Conservation (phyloP, 2,113 vertebrate species). For the Chaetops frenatus region DNA sequence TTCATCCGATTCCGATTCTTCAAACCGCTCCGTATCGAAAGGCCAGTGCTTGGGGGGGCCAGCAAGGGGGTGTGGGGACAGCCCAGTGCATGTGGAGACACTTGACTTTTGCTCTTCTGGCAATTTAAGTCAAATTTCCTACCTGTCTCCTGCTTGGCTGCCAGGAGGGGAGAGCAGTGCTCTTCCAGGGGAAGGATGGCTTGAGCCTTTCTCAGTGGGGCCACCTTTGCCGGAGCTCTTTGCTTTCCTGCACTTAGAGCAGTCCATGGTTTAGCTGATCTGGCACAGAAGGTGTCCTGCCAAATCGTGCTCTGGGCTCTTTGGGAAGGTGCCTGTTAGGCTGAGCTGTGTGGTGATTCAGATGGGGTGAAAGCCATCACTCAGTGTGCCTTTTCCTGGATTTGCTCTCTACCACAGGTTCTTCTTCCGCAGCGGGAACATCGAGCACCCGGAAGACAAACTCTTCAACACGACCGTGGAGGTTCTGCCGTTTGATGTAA, state of each 20-base stretch:
- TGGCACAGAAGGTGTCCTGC: neutral
- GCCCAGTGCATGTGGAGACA: neutral
- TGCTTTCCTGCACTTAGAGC: neutral
- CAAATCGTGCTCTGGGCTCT: neutral
- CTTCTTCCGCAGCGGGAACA: constrained; percentile 97
- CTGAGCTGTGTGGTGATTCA: neutral
- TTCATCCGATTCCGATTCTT: constrained; percentile 98
- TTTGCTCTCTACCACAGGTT: constrained; percentile 75
- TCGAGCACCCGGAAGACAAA: constrained; percentile 96
- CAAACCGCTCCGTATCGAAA: constrained; percentile 90
- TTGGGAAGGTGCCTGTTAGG: neutral
- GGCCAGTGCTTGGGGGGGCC: constrained; percentile 64
- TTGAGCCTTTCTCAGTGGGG: neutral
- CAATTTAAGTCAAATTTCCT: neutral
- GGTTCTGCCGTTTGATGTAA: constrained; percentile 94
- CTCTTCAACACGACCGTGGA: constrained; percentile 96
- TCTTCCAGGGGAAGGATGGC: neutral
- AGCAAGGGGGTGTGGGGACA: neutral
- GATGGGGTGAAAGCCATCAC: neutral
- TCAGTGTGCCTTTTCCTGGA: neutral
- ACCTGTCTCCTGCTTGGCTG: neutral
- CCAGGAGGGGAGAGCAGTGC: neutral
- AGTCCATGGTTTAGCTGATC: neutral
- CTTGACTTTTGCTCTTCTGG: neutral
- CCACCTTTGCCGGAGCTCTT: neutral